A percentile compares a stretch with the other conserved stretches of the same genome.
These are phyloP conservation scores for Stegophylla sp. DNA, from an alignment of 2,888 invertebrate genomes.

Conservation along the genomic window DNA sequence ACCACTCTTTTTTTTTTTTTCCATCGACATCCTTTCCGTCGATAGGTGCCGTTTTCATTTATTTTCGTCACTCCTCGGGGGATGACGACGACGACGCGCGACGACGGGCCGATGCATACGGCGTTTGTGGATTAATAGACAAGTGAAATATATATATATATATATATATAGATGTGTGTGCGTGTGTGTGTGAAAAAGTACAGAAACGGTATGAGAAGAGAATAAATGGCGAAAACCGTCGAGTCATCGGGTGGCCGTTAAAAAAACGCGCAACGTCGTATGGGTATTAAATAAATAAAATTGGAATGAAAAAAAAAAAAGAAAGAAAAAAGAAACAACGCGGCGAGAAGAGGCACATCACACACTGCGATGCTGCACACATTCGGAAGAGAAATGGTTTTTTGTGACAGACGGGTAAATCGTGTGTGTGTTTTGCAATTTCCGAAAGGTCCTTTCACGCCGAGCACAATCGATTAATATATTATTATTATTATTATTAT, in stretches of 20 bases:
- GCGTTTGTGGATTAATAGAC: constrained; percentile 39
- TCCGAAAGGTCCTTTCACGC: constrained; percentile 38
- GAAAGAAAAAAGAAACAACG: constrained; percentile 13
- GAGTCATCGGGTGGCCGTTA: constrained; percentile 55
- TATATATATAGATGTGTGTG: no score
- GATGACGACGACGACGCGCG: constrained; percentile 6
- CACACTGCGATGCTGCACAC: no score
- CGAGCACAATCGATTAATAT: background rate
- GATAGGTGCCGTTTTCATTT: constrained; percentile 21
- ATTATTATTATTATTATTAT: no score
- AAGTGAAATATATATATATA: constrained; percentile 5
- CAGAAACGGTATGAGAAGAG: background rate
- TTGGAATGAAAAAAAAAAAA: constrained; percentile 3
- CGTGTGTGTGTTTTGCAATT: constrained; percentile 58
- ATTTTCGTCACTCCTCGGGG: constrained; percentile 38
- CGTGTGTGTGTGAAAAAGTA: background rate
- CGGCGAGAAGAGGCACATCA: background rate
- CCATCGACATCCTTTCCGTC: background rate
- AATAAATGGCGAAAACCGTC: constrained; percentile 28
- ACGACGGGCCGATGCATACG: background rate
- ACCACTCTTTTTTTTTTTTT: background rate
- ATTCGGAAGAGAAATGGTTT: constrained; percentile 55
- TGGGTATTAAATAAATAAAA: constrained; percentile 36
- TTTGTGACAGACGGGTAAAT: constrained; percentile 58
- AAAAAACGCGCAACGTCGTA: constrained; percentile 30